These are phyloP conservation scores for Heteropelma amictum DNA, from an alignment of 2,888 invertebrate species.

Conservation along the genomic window DNA sequence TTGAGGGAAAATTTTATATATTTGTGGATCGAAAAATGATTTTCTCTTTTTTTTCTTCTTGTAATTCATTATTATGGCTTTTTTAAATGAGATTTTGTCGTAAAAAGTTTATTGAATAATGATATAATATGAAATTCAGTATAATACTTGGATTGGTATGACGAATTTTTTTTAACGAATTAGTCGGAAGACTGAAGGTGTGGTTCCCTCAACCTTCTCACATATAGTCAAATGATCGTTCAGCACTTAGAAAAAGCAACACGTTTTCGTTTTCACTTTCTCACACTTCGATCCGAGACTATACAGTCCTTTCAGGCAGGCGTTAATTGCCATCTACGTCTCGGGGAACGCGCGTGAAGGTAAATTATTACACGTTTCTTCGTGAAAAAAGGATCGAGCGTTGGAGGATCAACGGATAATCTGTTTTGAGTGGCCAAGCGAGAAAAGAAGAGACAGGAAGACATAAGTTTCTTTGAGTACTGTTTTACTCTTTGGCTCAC, in stretches of 20 bases:
- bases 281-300: conserved; percentile 46
- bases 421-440: conserved; percentile 51
- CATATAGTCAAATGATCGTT: conserved; percentile 2
- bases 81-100: background rate
- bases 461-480: conserved; percentile 4
- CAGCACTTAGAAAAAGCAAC: conserved; percentile 30
- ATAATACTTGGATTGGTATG: conserved; percentile 33
- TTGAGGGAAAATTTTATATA: no score
- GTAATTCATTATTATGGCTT: background rate
- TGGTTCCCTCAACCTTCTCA: conserved; percentile 40
- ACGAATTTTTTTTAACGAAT: conserved; percentile 27
- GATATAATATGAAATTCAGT: background rate
- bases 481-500: conserved; percentile 25
- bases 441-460: background rate
- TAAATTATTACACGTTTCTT: conserved; percentile 54
- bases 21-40: no score
- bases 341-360: conserved; percentile 29
- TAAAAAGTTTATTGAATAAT: background rate
- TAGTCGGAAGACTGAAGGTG: conserved; percentile 44
- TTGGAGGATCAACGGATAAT: conserved; percentile 44
- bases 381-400: conserved; percentile 38
- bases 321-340: conserved; percentile 47
- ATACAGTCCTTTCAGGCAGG: conserved; percentile 19
- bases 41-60: no score
- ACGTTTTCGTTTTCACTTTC: conserved; percentile 50